These are phyloP conservation scores for Calonectris borealis DNA, from an alignment of 2,113 vertebrate genomes.

Conservation along the genomic window DNA sequence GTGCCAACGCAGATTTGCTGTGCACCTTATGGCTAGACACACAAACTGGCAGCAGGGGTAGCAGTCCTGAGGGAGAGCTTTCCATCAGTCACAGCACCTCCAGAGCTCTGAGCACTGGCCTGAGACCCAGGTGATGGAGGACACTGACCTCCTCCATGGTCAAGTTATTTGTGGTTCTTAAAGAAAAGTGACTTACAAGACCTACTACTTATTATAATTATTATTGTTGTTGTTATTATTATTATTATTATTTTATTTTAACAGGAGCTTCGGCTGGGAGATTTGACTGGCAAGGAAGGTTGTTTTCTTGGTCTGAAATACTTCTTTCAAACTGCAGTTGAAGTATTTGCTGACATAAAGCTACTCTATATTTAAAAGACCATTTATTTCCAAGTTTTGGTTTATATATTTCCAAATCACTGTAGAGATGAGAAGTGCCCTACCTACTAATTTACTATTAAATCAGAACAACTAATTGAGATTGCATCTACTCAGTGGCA, in stretches of 20 bases:
- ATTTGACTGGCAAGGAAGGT: background rate
- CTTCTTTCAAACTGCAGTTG: background rate
- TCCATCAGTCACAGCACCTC: background rate
- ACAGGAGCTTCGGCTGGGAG: background rate
- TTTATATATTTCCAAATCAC: background rate
- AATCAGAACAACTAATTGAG: conserved; percentile 38
- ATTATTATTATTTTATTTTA: background rate
- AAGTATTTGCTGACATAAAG: background rate
- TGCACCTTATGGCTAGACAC: background rate
- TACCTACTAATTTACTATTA: background rate
- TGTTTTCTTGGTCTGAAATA: background rate
- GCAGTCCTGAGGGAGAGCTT: background rate
- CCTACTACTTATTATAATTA: no score
- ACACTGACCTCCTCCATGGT: background rate
- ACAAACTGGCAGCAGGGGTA: background rate
- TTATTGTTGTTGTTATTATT: background rate
- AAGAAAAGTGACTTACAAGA: background rate
- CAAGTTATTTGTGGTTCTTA: background rate
- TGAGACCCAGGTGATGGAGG: background rate
- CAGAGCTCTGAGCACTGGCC: background rate
- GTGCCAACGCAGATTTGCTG: background rate
- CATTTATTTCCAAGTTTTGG: background rate
- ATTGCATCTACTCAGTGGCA: background rate
- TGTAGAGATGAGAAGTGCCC: background rate
- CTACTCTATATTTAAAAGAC: background rate